Conservation (phyloP, 2,888 invertebrate species). For the Lasioglossum calceatum region DNA sequence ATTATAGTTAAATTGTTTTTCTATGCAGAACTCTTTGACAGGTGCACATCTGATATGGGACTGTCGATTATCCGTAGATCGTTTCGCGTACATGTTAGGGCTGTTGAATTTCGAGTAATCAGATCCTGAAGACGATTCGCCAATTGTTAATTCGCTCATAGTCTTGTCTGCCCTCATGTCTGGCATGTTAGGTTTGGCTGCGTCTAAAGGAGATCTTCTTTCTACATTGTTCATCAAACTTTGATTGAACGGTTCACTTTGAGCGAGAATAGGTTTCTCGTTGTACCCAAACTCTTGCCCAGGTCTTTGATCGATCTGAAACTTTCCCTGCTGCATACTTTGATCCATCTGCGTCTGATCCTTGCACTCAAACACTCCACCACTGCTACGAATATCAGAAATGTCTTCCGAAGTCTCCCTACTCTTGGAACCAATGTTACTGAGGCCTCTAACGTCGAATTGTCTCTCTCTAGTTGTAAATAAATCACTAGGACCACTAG, state of each 20-base stretch:
- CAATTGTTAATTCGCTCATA: constrained; percentile 33
- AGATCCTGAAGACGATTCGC: constrained; percentile 31
- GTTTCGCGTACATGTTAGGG: constrained; percentile 46
- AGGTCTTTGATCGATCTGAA: constrained; percentile 41
- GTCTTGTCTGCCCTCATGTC: constrained; percentile 52
- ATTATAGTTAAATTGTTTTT: constrained; percentile 83
- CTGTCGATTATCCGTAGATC: constrained; percentile 43
- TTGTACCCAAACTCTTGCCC: constrained; percentile 17
- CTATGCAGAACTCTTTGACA: constrained; percentile 78
- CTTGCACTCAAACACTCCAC: constrained; percentile 17
- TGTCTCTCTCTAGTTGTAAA: constrained; percentile 53
- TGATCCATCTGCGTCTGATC: constrained; percentile 21
- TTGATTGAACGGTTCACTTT: constrained; percentile 39
- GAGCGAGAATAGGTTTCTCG: constrained; percentile 27
- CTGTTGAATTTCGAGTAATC: constrained; percentile 41
- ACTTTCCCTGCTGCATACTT: constrained; percentile 22
- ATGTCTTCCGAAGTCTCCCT: constrained; percentile 11
- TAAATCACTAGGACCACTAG: constrained; percentile 48
- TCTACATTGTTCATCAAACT: constrained; percentile 18
- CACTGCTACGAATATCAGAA: constrained; percentile 21
- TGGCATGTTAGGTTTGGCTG: neutral
- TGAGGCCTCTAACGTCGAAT: constrained; percentile 45
- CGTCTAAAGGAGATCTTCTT: constrained; percentile 27
- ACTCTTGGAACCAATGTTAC: constrained; percentile 13
- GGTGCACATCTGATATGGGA: constrained; percentile 31